These are phyloP conservation scores for Notechis scutatus DNA, from an alignment of 2,113 vertebrate genomes.

Conservation along the genomic window DNA sequence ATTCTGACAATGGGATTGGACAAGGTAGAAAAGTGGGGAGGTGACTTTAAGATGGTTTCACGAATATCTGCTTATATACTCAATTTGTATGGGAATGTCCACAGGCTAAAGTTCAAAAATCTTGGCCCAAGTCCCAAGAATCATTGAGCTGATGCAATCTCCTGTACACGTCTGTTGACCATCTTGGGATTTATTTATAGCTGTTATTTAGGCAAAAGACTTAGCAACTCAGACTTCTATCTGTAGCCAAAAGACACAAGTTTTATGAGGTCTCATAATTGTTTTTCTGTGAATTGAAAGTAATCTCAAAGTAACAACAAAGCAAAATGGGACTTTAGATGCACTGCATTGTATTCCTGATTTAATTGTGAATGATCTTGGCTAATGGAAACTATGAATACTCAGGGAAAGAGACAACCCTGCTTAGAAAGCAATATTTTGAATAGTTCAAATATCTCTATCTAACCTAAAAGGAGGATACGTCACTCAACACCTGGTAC, in stretches of 20 bases:
- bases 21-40: neutral
- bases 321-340: neutral
- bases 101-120: neutral
- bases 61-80: neutral
- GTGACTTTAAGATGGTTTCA: neutral
- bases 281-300: slow-evolving; percentile 1
- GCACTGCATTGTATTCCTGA: neutral
- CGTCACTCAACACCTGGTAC: neutral
- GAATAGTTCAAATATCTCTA: neutral
- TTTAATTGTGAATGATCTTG: neutral
- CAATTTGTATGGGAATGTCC: neutral
- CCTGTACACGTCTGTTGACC: slow-evolving; percentile 2
- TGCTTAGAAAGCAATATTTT: neutral
- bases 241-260: slow-evolving; percentile 1
- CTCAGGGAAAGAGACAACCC: neutral
- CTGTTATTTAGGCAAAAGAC: slow-evolving; percentile 5
- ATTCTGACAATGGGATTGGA: neutral
- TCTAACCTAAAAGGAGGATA: neutral
- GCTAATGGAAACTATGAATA: neutral
- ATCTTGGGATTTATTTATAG: neutral
- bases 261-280: neutral
- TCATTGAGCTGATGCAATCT: neutral
- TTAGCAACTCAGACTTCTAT: slow-evolving; percentile 7
- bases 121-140: neutral
- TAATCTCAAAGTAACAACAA: neutral